Evolutionary conservation across 2,113 vertebrate genomes (phyloP).

Genomic region (Isichthys henryi): DNA sequence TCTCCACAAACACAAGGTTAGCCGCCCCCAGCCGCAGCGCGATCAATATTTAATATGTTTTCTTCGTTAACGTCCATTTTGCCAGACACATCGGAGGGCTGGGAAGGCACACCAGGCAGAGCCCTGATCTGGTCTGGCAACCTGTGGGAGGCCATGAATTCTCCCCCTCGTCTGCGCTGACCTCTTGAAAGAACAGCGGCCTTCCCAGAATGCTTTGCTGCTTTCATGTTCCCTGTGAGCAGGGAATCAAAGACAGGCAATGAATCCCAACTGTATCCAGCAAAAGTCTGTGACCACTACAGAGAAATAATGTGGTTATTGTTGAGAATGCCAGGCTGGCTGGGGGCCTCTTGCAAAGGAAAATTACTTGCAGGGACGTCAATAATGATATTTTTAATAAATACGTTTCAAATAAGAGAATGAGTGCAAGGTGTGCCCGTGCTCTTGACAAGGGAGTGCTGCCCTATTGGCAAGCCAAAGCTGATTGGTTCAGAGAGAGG

Average conservation of each 20-base stretch:
- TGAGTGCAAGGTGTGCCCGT: not conserved
- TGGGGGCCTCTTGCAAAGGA: not conserved
- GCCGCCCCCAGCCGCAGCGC: not conserved
- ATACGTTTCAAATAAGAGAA: not conserved
- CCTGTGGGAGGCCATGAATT: not conserved
- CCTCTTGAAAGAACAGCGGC: not conserved
- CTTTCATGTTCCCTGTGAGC: constrained; percentile 2
- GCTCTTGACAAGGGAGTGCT: not conserved
- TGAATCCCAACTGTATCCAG: not conserved
- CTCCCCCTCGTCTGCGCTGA: not conserved
- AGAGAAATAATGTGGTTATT: not conserved
- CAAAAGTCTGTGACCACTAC: not conserved
- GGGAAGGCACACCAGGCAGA: not conserved
- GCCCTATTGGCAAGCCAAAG: not conserved
- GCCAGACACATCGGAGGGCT: not conserved
- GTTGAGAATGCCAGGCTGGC: not conserved
- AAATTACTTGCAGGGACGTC: not conserved
- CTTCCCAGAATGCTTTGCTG: constrained; percentile 1
- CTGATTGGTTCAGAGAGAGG: not conserved
- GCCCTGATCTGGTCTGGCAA: not conserved
- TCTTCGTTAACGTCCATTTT: not conserved
- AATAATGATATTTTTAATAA: not conserved
- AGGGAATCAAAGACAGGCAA: not conserved
- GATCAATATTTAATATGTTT: constrained; percentile 13
- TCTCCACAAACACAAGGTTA: not conserved